Conservation (phyloP, 2,113 vertebrate species). For the Actenoides lindsayi region DNA sequence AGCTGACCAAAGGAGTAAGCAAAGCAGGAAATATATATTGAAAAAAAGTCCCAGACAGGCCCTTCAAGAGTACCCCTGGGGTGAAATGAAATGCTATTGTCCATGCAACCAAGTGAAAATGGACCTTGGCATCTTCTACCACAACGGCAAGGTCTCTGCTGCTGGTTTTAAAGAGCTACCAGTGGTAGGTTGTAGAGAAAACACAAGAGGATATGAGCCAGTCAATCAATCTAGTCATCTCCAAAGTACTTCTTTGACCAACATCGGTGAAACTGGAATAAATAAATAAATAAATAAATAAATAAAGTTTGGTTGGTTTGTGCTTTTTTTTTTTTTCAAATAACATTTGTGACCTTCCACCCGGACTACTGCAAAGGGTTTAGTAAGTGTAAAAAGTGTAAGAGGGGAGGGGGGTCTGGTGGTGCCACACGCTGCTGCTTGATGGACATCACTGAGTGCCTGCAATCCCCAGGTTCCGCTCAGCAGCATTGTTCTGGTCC, state of each 20-base stretch:
- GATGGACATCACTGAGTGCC: background rate
- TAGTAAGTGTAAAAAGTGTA: too few relatives aligned
- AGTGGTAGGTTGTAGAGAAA: background rate
- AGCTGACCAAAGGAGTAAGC: background rate
- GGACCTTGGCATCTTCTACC: background rate
- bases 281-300: background rate
- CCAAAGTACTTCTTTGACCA: background rate
- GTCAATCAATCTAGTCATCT: background rate
- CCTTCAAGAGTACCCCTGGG: background rate
- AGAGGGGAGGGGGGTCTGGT: background rate
- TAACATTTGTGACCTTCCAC: background rate
- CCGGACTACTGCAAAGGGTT: background rate
- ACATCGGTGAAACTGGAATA: background rate
- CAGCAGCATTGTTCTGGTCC: background rate
- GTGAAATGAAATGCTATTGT: background rate
- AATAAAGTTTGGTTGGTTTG: background rate
- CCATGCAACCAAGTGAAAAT: background rate
- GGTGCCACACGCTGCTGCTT: accelerated
- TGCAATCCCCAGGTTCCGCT: background rate
- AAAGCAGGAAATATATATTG: background rate
- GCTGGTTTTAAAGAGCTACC: background rate
- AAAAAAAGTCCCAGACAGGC: background rate
- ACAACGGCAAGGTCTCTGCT: background rate
- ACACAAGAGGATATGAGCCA: background rate
- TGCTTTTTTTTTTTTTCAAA: background rate